Evolutionary conservation across 2,113 vertebrate species (phyloP).

Genomic region (Amia ocellicauda): DNA sequence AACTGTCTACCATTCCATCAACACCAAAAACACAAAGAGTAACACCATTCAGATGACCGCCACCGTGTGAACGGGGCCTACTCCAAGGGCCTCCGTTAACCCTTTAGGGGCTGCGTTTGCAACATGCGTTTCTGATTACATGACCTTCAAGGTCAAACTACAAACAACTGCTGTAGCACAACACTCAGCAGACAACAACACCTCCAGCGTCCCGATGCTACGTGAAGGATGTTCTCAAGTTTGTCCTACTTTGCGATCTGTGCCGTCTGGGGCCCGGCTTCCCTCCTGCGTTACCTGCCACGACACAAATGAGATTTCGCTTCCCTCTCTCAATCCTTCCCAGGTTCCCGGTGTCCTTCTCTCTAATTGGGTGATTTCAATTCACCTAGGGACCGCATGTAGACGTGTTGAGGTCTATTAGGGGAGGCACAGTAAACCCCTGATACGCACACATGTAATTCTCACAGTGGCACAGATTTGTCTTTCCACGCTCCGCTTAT

Average conservation of each 20-base stretch:
- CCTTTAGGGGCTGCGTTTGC: too few relatives aligned
- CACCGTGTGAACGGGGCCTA: too few relatives aligned
- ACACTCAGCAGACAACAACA: too few relatives aligned
- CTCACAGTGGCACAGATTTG: conserved; percentile 20
- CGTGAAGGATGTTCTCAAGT: conserved; percentile 35
- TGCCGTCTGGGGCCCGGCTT: conserved; percentile 24
- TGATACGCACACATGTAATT: conserved; percentile 46
- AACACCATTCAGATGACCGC: too few relatives aligned
- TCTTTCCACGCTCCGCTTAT: background rate
- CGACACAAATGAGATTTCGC: conserved; percentile 37
- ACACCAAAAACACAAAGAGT: too few relatives aligned
- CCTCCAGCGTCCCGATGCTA: conserved; percentile 45
- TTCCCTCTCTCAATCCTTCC: background rate
- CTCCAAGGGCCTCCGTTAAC: too few relatives aligned
- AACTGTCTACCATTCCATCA: too few relatives aligned
- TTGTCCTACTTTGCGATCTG: conserved; percentile 44
- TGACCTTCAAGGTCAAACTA: too few relatives aligned
- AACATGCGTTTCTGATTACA: too few relatives aligned
- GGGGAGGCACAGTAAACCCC: conserved; percentile 40
- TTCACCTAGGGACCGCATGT: conserved; percentile 21
- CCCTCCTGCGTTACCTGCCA: conserved; percentile 28
- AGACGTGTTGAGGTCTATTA: conserved; percentile 16
- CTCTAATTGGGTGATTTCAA: conserved; percentile 51
- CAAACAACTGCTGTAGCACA: too few relatives aligned
- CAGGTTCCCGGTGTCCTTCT: conserved; percentile 22